These are phyloP conservation scores for Lymantria dispar DNA, from an alignment of 2,888 invertebrate genomes.

Conservation along the genomic window DNA sequence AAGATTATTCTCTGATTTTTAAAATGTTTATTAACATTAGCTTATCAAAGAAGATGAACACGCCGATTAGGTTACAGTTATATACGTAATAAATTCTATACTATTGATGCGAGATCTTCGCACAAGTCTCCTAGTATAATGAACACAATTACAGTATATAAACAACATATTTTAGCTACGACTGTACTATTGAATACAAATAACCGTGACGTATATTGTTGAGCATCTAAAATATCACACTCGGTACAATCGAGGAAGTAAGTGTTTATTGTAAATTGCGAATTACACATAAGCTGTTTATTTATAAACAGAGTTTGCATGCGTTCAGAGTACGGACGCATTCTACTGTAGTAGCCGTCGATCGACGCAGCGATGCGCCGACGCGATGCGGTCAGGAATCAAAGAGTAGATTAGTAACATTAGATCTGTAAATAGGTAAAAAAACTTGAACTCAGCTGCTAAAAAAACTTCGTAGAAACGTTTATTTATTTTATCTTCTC, in stretches of 20 bases:
- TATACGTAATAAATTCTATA: too few relatives aligned
- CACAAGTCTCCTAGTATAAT: too few relatives aligned
- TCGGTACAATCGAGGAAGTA: constrained; percentile 7
- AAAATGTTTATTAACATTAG: too few relatives aligned
- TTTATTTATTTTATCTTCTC: too few relatives aligned
- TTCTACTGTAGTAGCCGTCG: constrained; percentile 30
- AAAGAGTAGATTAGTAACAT: constrained; percentile 32
- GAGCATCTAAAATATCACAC: neutral
- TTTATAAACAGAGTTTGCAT: constrained; percentile 48
- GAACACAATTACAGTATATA: too few relatives aligned
- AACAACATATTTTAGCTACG: too few relatives aligned
- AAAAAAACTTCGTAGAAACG: too few relatives aligned
- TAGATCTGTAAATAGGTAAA: constrained; percentile 10
- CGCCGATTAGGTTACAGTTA: too few relatives aligned
- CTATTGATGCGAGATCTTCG: too few relatives aligned
- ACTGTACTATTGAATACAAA: neutral
- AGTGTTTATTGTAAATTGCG: constrained; percentile 20
- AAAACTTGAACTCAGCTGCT: neutral
- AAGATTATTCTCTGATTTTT: too few relatives aligned
- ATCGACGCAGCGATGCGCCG: constrained; percentile 49
- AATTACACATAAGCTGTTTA: constrained; percentile 38
- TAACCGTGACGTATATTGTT: neutral
- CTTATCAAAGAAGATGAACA: too few relatives aligned
- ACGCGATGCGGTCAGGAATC: constrained; percentile 43
- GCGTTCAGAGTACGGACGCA: constrained; percentile 28